Evolutionary conservation across 2,797 vertebrate species (phyloP), one percentile per base, ranked within the genome.

Genomic region (Neoniphon sammara): DNA sequence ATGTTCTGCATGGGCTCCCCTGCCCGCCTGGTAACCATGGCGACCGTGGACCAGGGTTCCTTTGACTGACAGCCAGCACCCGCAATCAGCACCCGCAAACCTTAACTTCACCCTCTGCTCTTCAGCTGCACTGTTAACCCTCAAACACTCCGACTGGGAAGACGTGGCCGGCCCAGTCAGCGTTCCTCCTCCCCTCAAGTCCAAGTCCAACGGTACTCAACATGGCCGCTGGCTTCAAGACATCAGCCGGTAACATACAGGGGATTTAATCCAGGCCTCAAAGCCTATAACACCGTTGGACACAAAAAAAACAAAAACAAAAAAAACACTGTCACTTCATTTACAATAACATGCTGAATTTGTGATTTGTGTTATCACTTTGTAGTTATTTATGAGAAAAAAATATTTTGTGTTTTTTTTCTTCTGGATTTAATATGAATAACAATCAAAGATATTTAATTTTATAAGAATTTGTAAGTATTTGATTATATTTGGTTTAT

Each of bases 371-470:
- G 66, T 81, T 70, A 20, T 81, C 55, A 66, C 39, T 71, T 73
- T 75, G 34, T 78, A 81, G 58, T 86, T 91, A 92, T 92, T 92
- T 91, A 92, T 91, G 74, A 69, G 50, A 36, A 70, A 23, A 39
- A 34, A 4, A 27, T 27, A 27, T 27, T 27, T 27, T 27, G 25
- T 27, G 25, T 57, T 5, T 80, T 64, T 49, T 67, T 70, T 76
- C 57, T 73, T 44, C 36, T 81, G 72, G 44, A 81, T 78, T 73
- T 49, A 84, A 85, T 86, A 79, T 85, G 77, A 88, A 82, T 88
- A 82, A 87, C 87, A 92, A 91, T 92, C 90, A 88, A 82, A 93
- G 60, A 86, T 92, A 90, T 92, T 91, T 92, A 88, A 91, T 88
- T 88, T 87, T 83, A 85, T 76, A 85, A 85, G 81, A 87, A 78